Percentiles rank a stretch among this genome's conserved stretches.
These are phyloP conservation scores for Phalacrocorax pelagicus DNA, from an alignment of 2,113 vertebrate species.

Conservation along the genomic window DNA sequence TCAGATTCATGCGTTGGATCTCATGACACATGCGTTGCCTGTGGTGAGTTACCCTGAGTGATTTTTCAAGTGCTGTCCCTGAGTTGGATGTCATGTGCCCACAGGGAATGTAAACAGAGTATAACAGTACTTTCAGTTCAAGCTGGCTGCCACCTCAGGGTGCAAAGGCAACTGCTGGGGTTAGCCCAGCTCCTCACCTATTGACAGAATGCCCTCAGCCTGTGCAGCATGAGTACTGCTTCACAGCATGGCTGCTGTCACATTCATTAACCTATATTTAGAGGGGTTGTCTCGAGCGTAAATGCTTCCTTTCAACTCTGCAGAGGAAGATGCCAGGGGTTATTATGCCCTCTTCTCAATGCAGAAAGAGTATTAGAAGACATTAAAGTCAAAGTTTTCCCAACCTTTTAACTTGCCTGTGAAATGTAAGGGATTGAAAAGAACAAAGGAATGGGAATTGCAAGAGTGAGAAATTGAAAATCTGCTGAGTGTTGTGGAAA, in stretches of 20 bases:
- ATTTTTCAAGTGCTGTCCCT: not conserved
- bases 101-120: not conserved
- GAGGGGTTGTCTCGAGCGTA: not conserved
- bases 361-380: not conserved
- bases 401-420: not conserved
- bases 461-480: conserved; percentile 19
- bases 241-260: not conserved
- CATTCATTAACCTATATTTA: not conserved
- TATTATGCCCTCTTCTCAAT: not conserved
- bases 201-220: not conserved
- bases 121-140: not conserved
- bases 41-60: not conserved
- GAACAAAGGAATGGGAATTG: not conserved
- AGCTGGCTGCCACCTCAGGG: not conserved
- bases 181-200: not conserved
- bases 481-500: not conserved
- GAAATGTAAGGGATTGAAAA: not conserved
- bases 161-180: not conserved
- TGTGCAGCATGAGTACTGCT: fast-evolving
- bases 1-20: not conserved
- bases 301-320: not conserved
- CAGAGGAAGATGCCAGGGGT: not conserved
- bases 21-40: not conserved
- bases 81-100: not conserved
- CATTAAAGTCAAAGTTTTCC: not conserved